These are phyloP conservation scores for rabbit (Oryctolagus cuniculus) DNA, from an alignment of 2,113 vertebrate species.

Conservation along the genomic window mOryCun1.1 NC_091438.1:130037501-130038000, in stretches of 20 bases:
- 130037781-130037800: slow-evolving; percentile 86
- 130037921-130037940: slow-evolving; percentile 77
- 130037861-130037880: slow-evolving; percentile 68
- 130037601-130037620: slow-evolving; percentile 83
- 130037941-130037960: slow-evolving; percentile 77
- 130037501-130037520: slow-evolving; percentile 86
- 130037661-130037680: slow-evolving; percentile 87
- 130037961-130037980: slow-evolving; percentile 82
- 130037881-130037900: slow-evolving; percentile 64
- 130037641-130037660: slow-evolving; percentile 81
- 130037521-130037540: slow-evolving; percentile 84
- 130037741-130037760: slow-evolving; percentile 83
- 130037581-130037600: slow-evolving; percentile 84
- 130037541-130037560: slow-evolving; percentile 80
- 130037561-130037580: slow-evolving; percentile 80
- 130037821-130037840: slow-evolving; percentile 87
- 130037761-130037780: slow-evolving; percentile 72
- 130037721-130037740: slow-evolving; percentile 85
- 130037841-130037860: slow-evolving; percentile 86
- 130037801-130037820: slow-evolving; percentile 87
- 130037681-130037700: slow-evolving; percentile 87
- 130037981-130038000: slow-evolving; percentile 81
- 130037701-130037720: slow-evolving; percentile 71
- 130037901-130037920: slow-evolving; percentile 77
- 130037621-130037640: slow-evolving; percentile 70